Evolutionary conservation across 2,888 invertebrate genomes (phyloP).

Genomic region (Drosophila meridionalis): DNA sequence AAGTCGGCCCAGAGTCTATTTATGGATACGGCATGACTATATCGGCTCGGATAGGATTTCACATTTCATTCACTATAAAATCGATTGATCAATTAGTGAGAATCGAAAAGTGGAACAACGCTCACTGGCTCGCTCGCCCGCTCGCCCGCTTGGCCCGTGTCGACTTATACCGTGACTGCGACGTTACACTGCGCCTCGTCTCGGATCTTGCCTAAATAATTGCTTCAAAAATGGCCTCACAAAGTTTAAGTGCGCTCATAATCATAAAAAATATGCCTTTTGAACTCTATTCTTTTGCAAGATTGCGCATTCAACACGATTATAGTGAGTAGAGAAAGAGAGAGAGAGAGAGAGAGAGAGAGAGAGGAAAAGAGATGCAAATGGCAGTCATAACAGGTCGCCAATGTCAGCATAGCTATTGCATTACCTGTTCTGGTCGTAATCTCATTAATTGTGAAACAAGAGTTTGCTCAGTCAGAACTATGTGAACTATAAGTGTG

Average conservation of each 20-base stretch:
- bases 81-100: slow-evolving; percentile 70
- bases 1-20: slow-evolving; percentile 51
- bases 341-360: neutral
- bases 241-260: slow-evolving; percentile 13
- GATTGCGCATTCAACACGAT: neutral
- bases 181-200: slow-evolving; percentile 11
- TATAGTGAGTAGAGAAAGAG: neutral
- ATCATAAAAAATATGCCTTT: slow-evolving; percentile 14
- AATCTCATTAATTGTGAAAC: neutral
- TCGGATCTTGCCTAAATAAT: slow-evolving; percentile 21
- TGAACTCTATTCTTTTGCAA: slow-evolving; percentile 1
- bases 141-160: slow-evolving; percentile 25
- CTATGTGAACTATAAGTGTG: neutral
- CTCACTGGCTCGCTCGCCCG: slow-evolving; percentile 1
- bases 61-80: slow-evolving; percentile 76
- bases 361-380: neutral
- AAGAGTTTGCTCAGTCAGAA: neutral
- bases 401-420: neutral
- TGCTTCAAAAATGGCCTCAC: slow-evolving; percentile 14
- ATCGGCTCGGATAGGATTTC: slow-evolving; percentile 61
- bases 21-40: slow-evolving; percentile 64
- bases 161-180: slow-evolving; percentile 41
- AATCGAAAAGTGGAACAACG: slow-evolving; percentile 70
- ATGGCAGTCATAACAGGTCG: neutral
- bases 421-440: neutral